Base-by-base conservation (phyloP, 2,113 vertebrate genomes). In the Rhadina sibilatrix region DNA sequence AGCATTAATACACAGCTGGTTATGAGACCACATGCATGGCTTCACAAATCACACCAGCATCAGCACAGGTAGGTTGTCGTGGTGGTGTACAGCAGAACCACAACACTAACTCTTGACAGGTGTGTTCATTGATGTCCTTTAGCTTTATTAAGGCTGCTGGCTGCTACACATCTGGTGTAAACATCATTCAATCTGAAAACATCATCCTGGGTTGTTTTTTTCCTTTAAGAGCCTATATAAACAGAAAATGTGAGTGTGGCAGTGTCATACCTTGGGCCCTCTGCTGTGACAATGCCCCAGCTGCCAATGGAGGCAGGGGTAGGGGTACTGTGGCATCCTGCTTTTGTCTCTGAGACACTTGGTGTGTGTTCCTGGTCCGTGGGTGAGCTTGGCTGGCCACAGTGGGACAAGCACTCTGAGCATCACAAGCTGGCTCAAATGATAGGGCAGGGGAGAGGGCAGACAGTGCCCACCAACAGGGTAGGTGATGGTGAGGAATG, bases 311-410 rank as follows among this genome's bases (percentile, higher is more conserved):
- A 59, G 83, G 33, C 52, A 69, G 28, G 27, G 5, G 2, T 33
- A 66, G 37, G 38, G 21, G 15, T 49, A 57, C 20, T 47, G 25
- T 42, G 57, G 17, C n/a, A 40, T 56, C 37, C 20, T 80, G 40
- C 33, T 64, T 92, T 91, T 72, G 40, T 37, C 30, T 80, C 78
- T 61, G 83, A 77, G 38, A 8, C 33, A 66, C 35, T 46, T 24
- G 23, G 21, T 20, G 2, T 42, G 37, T 56, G 13, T 49, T 95
- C 35, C 52, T 1, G 1, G 40, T 54, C 17, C 0, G 0, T 15
- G 23, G 69, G 31, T 23, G 3, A 0, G 16, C 31, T 65, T 0
- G 0, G 42, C 61, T 79, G 70, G 24, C 49, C 79, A 9, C 52
- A 28, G 17, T 33, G 65, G 46, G 33, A 50, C 54, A 35, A 59